Percentiles rank a stretch among this genome's conserved stretches.
phyloP scores from a whole-genome alignment of 2,888 invertebrate species.

The Abscondita cerata region DNA sequence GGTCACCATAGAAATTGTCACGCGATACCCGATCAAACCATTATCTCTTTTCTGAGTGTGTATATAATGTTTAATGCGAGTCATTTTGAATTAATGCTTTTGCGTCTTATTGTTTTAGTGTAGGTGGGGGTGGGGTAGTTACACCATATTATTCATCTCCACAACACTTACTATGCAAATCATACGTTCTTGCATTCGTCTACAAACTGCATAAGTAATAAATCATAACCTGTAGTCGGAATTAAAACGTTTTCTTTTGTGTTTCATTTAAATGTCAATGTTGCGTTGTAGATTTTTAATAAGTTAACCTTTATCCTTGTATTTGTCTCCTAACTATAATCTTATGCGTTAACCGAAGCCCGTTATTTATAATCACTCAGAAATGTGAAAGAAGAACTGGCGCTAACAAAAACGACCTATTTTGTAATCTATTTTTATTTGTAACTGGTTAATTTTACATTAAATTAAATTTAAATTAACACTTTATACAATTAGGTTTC shows the following conservation, averaged over 20 bases:
- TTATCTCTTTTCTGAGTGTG: slow-evolving; percentile 2
- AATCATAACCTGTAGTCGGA: background rate
- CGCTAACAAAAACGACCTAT: too few species aligned
- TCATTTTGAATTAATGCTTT: background rate
- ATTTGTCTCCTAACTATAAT: too few species aligned
- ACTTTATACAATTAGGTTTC: too few species aligned
- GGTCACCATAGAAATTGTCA: slow-evolving; percentile 7
- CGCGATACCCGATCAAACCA: slow-evolving; percentile 12
- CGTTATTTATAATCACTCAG: too few species aligned
- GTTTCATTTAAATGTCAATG: slow-evolving; percentile 1
- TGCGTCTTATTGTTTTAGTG: background rate
- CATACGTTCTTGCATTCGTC: slow-evolving; percentile 6
- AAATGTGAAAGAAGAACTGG: too few species aligned
- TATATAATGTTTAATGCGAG: background rate
- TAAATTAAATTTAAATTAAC: too few species aligned
- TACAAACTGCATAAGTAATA: slow-evolving; percentile 6
- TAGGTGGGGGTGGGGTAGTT: background rate
- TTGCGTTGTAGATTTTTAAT: too few species aligned
- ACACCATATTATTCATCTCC: background rate
- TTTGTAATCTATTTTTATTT: too few species aligned
- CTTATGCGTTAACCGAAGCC: too few species aligned
- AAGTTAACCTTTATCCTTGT: too few species aligned
- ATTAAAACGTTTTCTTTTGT: background rate
- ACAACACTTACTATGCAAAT: background rate
- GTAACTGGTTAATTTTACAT: too few species aligned